Evolutionary conservation across 2,113 vertebrate genomes (phyloP), one percentile per base, ranked within the genome.

Genomic region (Lepus europaeus): DNA sequence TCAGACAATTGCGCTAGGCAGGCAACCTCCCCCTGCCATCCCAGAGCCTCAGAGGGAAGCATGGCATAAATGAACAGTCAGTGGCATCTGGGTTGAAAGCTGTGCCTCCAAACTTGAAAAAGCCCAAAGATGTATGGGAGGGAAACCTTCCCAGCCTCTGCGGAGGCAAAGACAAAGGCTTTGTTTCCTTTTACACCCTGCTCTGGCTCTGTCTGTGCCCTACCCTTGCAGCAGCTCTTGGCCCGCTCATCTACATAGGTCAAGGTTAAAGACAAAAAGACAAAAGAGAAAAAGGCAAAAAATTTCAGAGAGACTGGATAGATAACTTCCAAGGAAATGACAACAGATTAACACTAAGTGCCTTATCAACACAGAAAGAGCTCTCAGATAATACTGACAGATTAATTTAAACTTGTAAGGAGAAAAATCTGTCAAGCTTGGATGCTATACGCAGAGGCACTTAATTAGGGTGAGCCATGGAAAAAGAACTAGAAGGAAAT

Each of bases 181-280:
- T 66, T 61, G 11, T 56, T 96, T 93, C 93, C 11, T 11, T 90
- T 93, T 85, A 27, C 87, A 90, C 66, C 63, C 77, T 96, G 51
- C 29, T 89, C 1, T 94, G 59, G 17, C 5, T 2, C n/a, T 85
- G 73, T 25, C 33, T 33, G n/a, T 49, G 7, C 8, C 59, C 23
- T 19, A 13, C 51, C 14, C 20, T 72, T 77, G 9, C 6, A 51
- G 19, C 10, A 39, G 17, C 23, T 66, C 17, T 73, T 68, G 59
- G 17, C 45, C 51, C 49, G 17, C 56, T 36, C 27, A 83, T 19
- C n/a, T 66, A 49, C 49, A 74, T 5, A 49, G 13, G 70, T 64
- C 53, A 88, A 51, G 82, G 27, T 80, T 19, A 85, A 88, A 72
- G 17, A 56, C 19, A 73, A 13, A 76, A 92, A 89, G 3, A 23